Conservation (phyloP, 2,113 vertebrate species). For the Athene cunicularia region DNA sequence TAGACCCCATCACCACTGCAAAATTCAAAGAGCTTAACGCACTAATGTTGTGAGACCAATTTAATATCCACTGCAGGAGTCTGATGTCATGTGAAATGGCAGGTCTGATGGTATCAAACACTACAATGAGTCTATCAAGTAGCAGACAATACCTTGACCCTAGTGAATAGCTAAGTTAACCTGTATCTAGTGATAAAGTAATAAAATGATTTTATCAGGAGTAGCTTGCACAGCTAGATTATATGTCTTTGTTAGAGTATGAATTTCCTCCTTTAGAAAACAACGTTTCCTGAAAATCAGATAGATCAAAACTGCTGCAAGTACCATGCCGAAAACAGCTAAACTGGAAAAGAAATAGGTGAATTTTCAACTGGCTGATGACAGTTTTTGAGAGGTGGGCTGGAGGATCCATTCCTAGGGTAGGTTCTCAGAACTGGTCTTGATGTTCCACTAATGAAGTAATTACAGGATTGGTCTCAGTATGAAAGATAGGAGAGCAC, state of each 20-base stretch:
- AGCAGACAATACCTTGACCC: not conserved
- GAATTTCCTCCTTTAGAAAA: conserved; percentile 27
- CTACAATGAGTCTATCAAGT: not conserved
- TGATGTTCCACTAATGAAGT: not conserved
- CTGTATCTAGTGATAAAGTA: not conserved
- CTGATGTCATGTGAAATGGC: not conserved
- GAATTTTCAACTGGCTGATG: not conserved
- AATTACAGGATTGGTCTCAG: not conserved
- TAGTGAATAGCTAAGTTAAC: not conserved
- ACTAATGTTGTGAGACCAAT: not conserved
- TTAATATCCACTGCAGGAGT: not conserved
- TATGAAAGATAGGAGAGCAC: not conserved
- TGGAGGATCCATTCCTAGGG: not conserved
- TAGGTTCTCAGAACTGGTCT: not conserved
- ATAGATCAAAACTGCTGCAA: not conserved
- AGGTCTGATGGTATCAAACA: not conserved
- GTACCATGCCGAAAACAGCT: not conserved
- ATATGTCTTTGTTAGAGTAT: not conserved
- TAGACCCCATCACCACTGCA: not conserved
- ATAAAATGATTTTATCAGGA: not conserved
- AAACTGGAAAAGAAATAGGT: not conserved
- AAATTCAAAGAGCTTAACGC: not conserved
- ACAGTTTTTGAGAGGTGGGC: not conserved
- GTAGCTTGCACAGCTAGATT: not conserved
- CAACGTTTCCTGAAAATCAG: not conserved